Percentiles rank a stretch among this genome's conserved stretches.
These are phyloP conservation scores for Holothuria leucospilota DNA, from an alignment of 53 echinoderm and acorn worm species.

Conservation along the genomic window DNA sequence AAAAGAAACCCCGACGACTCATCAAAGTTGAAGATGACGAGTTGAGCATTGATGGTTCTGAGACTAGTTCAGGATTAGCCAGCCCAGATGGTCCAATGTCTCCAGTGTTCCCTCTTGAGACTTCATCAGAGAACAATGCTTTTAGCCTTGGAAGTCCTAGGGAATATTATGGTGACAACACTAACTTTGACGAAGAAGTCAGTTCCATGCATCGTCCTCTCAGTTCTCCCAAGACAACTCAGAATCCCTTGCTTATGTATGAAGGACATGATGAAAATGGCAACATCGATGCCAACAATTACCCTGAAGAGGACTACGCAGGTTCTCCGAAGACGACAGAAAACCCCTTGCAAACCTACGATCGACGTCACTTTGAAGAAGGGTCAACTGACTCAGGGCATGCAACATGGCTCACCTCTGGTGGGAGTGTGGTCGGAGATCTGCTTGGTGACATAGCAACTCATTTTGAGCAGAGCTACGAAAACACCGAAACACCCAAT, in stretches of 20 bases:
- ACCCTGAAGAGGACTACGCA: neutral
- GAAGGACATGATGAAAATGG: neutral
- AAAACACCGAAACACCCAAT: neutral
- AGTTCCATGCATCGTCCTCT: neutral
- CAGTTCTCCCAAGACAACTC: neutral
- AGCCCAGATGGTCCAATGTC: conserved; percentile 20
- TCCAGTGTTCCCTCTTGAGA: conserved; percentile 3
- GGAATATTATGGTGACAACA: too few relatives aligned
- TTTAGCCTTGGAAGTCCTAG: neutral
- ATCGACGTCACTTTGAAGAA: neutral
- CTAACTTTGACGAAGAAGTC: neutral
- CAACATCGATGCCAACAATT: neutral
- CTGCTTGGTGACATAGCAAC: neutral
- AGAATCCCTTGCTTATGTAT: conserved; percentile 21
- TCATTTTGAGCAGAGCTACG: neutral
- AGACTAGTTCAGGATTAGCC: conserved; percentile 14
- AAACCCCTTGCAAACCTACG: neutral
- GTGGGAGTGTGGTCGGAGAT: conserved; percentile 19
- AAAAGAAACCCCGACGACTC: conserved; percentile 29
- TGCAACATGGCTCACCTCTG: conserved; percentile 31
- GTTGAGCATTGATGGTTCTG: conserved; percentile 15
- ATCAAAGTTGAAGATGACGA: conserved; percentile 30
- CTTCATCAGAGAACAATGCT: neutral
- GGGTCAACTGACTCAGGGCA: conserved; percentile 31
- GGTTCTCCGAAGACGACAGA: too few relatives aligned